A percentile compares a stretch with the other conserved stretches of the same genome.
Evolutionary conservation across 2,797 vertebrate species (phyloP).

Genomic region (Cossypha polioptera): DNA sequence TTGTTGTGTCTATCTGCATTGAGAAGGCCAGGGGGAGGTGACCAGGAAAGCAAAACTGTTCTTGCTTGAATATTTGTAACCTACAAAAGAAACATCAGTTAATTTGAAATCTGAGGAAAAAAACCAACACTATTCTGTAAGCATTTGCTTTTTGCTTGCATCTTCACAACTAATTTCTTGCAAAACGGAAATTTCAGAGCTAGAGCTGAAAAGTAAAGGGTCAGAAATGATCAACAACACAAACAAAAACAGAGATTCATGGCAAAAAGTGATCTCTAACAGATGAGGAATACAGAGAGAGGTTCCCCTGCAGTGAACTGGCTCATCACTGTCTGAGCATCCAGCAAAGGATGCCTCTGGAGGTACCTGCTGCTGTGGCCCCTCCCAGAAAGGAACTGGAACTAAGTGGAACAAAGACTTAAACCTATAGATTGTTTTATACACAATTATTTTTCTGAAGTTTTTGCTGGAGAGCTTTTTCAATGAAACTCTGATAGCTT

Average conservation of each 20-base stretch:
- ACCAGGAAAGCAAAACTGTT: slow-evolving; percentile 87
- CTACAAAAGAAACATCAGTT: slow-evolving; percentile 66
- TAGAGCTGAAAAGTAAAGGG: background rate
- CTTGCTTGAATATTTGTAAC: slow-evolving; percentile 91
- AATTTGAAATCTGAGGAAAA: background rate
- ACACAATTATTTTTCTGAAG: background rate
- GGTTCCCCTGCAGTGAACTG: background rate
- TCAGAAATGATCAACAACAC: background rate
- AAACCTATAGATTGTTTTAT: background rate
- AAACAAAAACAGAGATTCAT: background rate
- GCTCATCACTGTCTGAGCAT: background rate
- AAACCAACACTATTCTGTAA: background rate
- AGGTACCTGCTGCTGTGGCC: background rate
- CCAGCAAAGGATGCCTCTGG: background rate
- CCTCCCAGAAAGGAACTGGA: background rate
- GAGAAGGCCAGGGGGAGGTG: slow-evolving; percentile 85
- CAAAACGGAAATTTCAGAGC: background rate
- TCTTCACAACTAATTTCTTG: background rate
- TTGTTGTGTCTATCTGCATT: slow-evolving; percentile 85
- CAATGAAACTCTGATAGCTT: background rate
- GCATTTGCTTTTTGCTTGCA: background rate
- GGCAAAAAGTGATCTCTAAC: background rate
- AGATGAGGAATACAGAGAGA: background rate
- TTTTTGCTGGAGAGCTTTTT: background rate
- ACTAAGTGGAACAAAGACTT: background rate